Base-by-base conservation (phyloP, 2,113 vertebrate species). In the Syrmaticus mikado region DNA sequence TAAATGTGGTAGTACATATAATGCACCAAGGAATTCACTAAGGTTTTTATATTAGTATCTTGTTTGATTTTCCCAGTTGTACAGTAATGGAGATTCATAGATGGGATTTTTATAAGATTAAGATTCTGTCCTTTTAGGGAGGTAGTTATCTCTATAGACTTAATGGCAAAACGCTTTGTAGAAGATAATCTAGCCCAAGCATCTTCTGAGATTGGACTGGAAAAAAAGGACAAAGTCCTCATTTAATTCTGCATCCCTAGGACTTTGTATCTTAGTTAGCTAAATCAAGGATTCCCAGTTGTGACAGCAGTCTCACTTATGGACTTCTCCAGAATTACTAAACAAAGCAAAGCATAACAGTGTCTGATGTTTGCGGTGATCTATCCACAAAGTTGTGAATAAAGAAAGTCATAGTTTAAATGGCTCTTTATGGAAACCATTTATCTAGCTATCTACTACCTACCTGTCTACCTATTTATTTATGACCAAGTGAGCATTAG, bases 31-130 rank as follows among this genome's bases (percentile, higher is more conserved):
- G 70, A 95, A 88, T 94, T 94, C 64, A 68, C 73, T 62, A 60
- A 94, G 53, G 76, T 73, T 95, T 94, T 94, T 68, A 71, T 82
- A 58, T 90, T 82, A 66, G 57, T 90, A 76, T 88, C 82, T 78
- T 77, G 76, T 91, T 95, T 95, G 70, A 62, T 95, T 94, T 93
- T 92, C 90, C 77, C 94, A 84, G 76, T 86, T 84, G 62, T 25
- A 58, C 38, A 34, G 77, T 95, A 95, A 94, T 95, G 83, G 82
- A 92, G 92, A 87, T 90, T 80, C 58, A 82, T 50, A 94, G 93
- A 95, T 86, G 91, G 90, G 80, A 84, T 95, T 96, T 94, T 93
- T 92, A 95, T 96, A 95, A 95, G 72, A 79, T 94, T 95, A 89
- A 62, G 66, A 18, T 50, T 36, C 64, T 89, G 74, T 76, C 41